Evolutionary conservation across 2,113 vertebrate genomes (phyloP), one percentile per base, ranked within the genome.

Genomic region (Clarias magur): DNA sequence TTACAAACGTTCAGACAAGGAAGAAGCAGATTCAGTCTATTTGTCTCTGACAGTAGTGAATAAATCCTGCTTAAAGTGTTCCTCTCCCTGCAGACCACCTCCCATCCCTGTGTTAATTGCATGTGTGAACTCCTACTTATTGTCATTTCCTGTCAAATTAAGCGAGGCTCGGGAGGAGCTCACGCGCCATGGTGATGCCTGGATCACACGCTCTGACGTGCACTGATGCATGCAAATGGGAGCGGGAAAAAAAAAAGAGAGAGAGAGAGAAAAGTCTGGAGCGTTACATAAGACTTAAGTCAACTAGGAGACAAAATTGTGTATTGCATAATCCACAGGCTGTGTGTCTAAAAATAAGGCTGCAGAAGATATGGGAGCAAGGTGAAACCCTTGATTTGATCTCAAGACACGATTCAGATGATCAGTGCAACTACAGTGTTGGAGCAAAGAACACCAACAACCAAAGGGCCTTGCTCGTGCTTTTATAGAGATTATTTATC

Each of bases 291-390:
- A 89, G 79, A 73, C 80, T 88, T 82, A 79, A 82, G 62, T 89
- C 80, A 89, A 88, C 63, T 27, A 80, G 65, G 83, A 92, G 90
- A 90, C 89, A 91, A 89, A 62, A 63, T 82, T 5, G 30, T 75
- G 56, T 9, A 23, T 93, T 92, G 90, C 80, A 79, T 82, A 92
- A 92, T 54, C n/a, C n/a, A 63, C 86, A 73, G 80, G 85, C 87
- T 92, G 82, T 53, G 81, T 1, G 38, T 72, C 73, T 68, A 54
- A 73, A 90, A 90, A 88, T 89, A 78, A 85, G 78, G 62, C 90
- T 84, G 89, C 85, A 89, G 85, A 80, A 72, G 88, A 85, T 25
- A 25, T 30, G 5, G 63, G 70, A 84, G 67, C 11, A 23, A 87
- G 90, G 63, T 57, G 60, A 86, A 86, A 90, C 90, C 88, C 88